Evolutionary conservation across 1,140 invertebrate species (phyloP).

Genomic region (Dendroctonus ponderosae): DNA sequence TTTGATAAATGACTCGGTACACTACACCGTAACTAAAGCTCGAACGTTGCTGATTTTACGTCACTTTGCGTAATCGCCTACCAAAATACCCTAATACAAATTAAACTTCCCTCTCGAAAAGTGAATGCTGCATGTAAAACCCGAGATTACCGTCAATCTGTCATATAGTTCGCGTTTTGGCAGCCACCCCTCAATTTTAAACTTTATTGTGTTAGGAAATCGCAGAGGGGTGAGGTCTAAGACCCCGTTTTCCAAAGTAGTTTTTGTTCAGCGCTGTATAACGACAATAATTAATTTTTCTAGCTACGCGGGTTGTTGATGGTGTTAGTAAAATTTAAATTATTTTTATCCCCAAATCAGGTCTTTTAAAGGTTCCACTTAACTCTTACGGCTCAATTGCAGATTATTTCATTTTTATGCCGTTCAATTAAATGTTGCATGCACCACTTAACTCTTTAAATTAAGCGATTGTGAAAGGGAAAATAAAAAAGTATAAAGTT

Average conservation of each 20-base stretch:
- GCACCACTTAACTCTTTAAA: too few species aligned
- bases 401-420: too few species aligned
- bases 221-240: constrained; percentile 12
- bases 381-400: too few species aligned
- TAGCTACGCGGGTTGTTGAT: too few species aligned
- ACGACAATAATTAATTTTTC: too few species aligned
- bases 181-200: constrained; percentile 32
- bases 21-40: not conserved
- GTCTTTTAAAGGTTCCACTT: too few species aligned
- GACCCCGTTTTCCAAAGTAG: constrained; percentile 1
- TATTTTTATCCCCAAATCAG: too few species aligned
- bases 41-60: constrained; percentile 1
- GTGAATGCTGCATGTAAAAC: constrained; percentile 31
- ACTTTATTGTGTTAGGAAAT: constrained; percentile 31
- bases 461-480: too few species aligned
- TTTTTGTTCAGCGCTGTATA: constrained; percentile 4
- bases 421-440: too few species aligned
- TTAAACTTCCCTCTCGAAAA: constrained; percentile 23
- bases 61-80: constrained; percentile 18
- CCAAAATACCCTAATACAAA: constrained; percentile 22
- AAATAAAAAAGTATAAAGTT: too few species aligned
- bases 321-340: too few species aligned
- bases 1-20: constrained; percentile 5
- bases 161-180: constrained; percentile 32
- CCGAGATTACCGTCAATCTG: constrained; percentile 35